phyloP scores from a whole-genome alignment of 2,113 vertebrate species.

The Nothoprocta pentlandii region DNA sequence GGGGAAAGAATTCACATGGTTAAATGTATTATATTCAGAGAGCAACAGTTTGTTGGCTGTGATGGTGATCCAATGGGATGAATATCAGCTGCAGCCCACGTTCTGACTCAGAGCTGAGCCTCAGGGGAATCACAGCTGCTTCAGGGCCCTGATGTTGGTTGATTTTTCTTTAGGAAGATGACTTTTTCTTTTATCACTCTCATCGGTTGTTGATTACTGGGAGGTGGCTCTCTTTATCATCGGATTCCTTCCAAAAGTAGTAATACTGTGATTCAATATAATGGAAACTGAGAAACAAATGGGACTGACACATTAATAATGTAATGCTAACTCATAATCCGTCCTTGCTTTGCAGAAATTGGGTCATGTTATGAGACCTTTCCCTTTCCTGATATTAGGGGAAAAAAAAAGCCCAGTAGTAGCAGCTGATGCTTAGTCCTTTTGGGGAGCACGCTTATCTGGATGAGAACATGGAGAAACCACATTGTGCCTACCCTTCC shows the following conservation, averaged over 20 bases:
- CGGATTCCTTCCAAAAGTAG: constrained; percentile 68
- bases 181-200: constrained; percentile 39
- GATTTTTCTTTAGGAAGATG: constrained; percentile 40
- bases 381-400: not conserved
- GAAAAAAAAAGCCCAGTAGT: not conserved
- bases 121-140: constrained; percentile 35
- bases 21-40: not conserved
- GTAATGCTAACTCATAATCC: constrained; percentile 26
- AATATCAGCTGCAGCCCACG: constrained; percentile 45
- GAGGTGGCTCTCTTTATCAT: constrained; percentile 57
- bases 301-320: constrained; percentile 24
- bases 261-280: constrained; percentile 57
- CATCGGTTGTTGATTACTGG: constrained; percentile 36
- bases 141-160: constrained; percentile 1
- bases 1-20: constrained; percentile 31
- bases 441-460: not conserved
- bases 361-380: not conserved
- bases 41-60: constrained; percentile 48
- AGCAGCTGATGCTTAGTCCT: not conserved
- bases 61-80: constrained; percentile 26
- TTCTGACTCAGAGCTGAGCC: constrained; percentile 51
- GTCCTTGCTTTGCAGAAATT: constrained; percentile 1
- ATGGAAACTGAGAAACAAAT: constrained; percentile 63
- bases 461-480: not conserved
- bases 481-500: not conserved